Percentiles rank a stretch among this genome's conserved stretches.
Evolutionary conservation across 2,888 invertebrate species (phyloP).

Genomic region (Ochropacha duplaris): DNA sequence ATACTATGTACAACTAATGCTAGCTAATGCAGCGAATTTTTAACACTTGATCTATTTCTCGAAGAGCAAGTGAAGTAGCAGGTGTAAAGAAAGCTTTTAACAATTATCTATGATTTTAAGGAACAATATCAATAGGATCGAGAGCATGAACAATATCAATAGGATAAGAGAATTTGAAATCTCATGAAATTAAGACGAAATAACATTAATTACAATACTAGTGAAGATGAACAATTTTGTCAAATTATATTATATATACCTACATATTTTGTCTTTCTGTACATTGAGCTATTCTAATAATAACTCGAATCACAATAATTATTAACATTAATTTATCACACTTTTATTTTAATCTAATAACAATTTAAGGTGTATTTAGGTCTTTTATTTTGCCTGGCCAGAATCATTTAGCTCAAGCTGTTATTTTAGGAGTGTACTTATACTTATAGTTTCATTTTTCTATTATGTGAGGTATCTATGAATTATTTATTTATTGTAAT

Average conservation of each 20-base stretch:
- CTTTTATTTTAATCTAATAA: constrained; percentile 40
- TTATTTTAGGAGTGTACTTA: neutral
- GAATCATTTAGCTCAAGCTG: neutral
- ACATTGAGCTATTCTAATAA: constrained; percentile 40
- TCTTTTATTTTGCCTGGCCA: neutral
- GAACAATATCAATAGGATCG: too few relatives aligned
- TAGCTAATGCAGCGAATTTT: too few relatives aligned
- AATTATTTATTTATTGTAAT: neutral
- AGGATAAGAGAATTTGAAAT: too few relatives aligned
- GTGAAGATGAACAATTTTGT: neutral
- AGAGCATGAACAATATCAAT: too few relatives aligned
- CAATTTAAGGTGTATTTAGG: neutral
- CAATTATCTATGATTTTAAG: too few relatives aligned
- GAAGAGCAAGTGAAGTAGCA: too few relatives aligned
- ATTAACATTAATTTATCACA: constrained; percentile 53
- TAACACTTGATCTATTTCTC: too few relatives aligned
- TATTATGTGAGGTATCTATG: neutral
- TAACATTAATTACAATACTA: too few relatives aligned
- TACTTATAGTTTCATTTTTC: neutral
- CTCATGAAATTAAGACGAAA: too few relatives aligned
- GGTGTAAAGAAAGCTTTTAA: too few relatives aligned
- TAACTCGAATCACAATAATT: constrained; percentile 16
- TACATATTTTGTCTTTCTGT: constrained; percentile 44
- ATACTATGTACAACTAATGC: too few relatives aligned
- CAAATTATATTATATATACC: neutral